These are phyloP conservation scores for Tenthredo livida DNA, from an alignment of 2,888 invertebrate species.

Conservation along the genomic window DNA sequence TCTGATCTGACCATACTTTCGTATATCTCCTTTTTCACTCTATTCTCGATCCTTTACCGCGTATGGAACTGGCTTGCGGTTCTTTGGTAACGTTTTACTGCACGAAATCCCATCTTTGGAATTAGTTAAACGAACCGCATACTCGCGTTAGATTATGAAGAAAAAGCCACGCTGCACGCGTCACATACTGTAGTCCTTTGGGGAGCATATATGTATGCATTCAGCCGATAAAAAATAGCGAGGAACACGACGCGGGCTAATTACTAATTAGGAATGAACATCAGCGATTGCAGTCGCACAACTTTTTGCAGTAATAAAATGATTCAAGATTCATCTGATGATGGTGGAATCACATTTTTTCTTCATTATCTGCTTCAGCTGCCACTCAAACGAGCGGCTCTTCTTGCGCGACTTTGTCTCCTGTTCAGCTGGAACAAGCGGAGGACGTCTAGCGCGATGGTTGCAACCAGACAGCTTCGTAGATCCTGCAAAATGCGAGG, in stretches of 20 bases:
- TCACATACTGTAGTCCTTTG: background rate
- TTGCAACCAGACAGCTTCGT: conserved; percentile 95
- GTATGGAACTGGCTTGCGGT: conserved; percentile 3
- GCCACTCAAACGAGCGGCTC: conserved; percentile 93
- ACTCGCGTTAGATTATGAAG: background rate
- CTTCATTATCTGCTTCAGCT: conserved; percentile 79
- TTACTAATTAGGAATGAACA: conserved; percentile 9
- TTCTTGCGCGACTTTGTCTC: conserved; percentile 96
- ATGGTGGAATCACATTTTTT: background rate
- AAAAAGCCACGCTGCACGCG: background rate
- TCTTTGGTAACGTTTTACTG: background rate
- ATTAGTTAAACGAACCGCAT: conserved; percentile 8
- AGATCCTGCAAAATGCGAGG: conserved; percentile 93
- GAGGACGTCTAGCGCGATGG: conserved; percentile 96
- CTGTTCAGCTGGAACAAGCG: conserved; percentile 91
- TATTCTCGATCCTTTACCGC: background rate
- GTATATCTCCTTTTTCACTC: no score
- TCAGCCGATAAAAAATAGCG: background rate
- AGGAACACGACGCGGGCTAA: background rate
- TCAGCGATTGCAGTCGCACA: background rate
- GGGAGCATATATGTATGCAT: background rate
- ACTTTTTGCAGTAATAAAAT: background rate
- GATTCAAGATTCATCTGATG: background rate
- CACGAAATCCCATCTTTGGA: background rate
- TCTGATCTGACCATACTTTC: background rate